Conservation (phyloP, 2,113 vertebrate genomes). For the Petroica traversi region DNA sequence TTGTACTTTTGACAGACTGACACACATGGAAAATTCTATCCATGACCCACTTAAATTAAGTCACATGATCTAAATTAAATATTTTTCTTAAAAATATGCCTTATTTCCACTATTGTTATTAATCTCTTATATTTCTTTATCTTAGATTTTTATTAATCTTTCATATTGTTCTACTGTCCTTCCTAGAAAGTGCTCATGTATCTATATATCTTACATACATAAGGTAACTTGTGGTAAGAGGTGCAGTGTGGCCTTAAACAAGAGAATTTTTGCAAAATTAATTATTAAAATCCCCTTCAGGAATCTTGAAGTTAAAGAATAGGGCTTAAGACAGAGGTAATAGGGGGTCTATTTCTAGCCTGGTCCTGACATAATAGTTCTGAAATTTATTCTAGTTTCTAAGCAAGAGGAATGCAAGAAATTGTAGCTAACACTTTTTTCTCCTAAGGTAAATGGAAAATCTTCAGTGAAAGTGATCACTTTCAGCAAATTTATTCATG, state of each 20-base stretch:
- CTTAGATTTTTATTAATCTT: not conserved
- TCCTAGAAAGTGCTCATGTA: not conserved
- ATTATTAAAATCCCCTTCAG: not conserved
- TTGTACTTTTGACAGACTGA: not conserved
- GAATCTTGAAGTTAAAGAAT: not conserved
- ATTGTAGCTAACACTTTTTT: not conserved
- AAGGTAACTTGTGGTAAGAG: not conserved
- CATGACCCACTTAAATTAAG: not conserved
- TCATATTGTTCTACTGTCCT: not conserved
- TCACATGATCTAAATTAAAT: not conserved
- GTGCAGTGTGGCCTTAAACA: not conserved
- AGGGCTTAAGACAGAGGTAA: not conserved
- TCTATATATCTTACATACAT: not conserved
- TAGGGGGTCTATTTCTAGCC: not conserved
- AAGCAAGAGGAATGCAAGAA: not conserved
- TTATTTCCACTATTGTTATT: not conserved
- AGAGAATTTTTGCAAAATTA: not conserved
- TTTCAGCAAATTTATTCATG: not conserved
- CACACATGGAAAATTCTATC: rapidly evolving
- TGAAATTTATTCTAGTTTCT: not conserved
- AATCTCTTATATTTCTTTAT: not conserved
- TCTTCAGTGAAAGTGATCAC: not conserved
- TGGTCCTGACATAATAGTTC: not conserved
- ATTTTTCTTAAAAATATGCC: not conserved
- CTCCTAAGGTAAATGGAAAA: not conserved